Evolutionary conservation across 2,888 invertebrate genomes (phyloP).

Genomic region (Myathropa florea): DNA sequence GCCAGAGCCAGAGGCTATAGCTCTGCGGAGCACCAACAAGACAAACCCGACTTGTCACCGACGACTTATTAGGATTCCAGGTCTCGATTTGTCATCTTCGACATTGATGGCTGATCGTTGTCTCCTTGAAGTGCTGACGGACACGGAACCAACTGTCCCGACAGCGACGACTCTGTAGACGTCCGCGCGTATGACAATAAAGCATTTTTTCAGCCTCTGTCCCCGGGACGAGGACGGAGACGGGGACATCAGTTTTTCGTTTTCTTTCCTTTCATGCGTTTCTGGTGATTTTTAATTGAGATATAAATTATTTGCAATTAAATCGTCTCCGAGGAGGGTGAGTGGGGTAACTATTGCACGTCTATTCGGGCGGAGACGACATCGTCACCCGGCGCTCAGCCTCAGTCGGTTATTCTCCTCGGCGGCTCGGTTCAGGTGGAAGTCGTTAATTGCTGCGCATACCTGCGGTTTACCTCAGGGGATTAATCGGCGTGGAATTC

Average conservation of each 20-base stretch:
- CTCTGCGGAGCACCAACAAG: conserved; percentile 22
- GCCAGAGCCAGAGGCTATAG: not conserved
- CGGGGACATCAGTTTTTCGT: not conserved
- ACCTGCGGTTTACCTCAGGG: conserved; percentile 36
- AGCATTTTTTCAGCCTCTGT: conserved; percentile 41
- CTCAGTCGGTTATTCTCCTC: conserved; percentile 32
- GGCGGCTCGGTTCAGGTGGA: conserved; percentile 36
- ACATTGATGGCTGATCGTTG: conserved; percentile 70
- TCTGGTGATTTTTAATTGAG: conserved; percentile 34
- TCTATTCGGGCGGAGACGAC: conserved; percentile 54
- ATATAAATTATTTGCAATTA: conserved; percentile 49
- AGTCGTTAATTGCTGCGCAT: conserved; percentile 45
- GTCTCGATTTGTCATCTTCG: conserved; percentile 71
- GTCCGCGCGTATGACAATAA: conserved; percentile 30
- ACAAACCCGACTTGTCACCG: conserved; percentile 14
- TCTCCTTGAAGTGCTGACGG: conserved; percentile 69
- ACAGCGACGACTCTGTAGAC: conserved; percentile 1
- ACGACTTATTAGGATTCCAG: conserved; percentile 68
- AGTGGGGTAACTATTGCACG: conserved; percentile 19
- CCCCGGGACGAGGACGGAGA: not conserved
- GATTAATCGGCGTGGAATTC: conserved; percentile 29
- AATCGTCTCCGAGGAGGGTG: not conserved
- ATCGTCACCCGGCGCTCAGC: not conserved
- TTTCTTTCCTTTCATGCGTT: conserved; percentile 6
- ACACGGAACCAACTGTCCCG: conserved; percentile 65